Conservation (phyloP, 1,140 invertebrate species). For the Holotrichia oblita region DNA sequence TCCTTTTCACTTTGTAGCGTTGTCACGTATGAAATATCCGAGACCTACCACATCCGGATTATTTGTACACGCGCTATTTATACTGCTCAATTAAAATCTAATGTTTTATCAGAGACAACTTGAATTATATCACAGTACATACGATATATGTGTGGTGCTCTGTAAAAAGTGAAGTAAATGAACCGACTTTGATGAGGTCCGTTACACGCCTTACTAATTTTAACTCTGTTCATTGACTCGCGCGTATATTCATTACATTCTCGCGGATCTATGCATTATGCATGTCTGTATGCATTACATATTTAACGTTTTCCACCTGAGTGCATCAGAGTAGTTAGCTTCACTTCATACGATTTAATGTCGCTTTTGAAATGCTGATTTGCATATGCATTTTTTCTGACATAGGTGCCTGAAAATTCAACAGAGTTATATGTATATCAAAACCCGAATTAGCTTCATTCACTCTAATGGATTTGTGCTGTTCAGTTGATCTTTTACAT, state of each 20-base stretch:
- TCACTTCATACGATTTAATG: slow-evolving; percentile 5
- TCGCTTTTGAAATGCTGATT: slow-evolving; percentile 19
- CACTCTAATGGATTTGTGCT: slow-evolving; percentile 12
- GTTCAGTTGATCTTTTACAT: neutral
- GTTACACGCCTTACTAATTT: slow-evolving; percentile 29
- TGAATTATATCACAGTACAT: slow-evolving; percentile 1
- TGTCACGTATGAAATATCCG: slow-evolving; percentile 47
- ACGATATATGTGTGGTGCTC: neutral
- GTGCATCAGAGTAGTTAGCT: neutral
- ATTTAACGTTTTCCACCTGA: slow-evolving; percentile 21
- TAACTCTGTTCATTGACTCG: slow-evolving; percentile 21
- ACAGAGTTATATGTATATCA: neutral
- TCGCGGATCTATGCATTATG: neutral
- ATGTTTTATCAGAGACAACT: slow-evolving; percentile 35
- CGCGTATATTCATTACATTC: slow-evolving; percentile 10
- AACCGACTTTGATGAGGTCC: slow-evolving; percentile 5
- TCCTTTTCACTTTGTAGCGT: slow-evolving; percentile 49
- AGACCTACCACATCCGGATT: slow-evolving; percentile 48
- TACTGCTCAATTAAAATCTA: slow-evolving; percentile 31
- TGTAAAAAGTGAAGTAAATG: slow-evolving; percentile 29
- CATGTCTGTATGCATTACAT: slow-evolving; percentile 5
- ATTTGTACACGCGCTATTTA: slow-evolving; percentile 39
- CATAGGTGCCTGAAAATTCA: slow-evolving; percentile 7
- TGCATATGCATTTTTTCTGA: slow-evolving; percentile 9
- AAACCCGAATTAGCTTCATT: neutral